Percentiles rank a stretch among this genome's conserved stretches.
Evolutionary conservation across 2,113 vertebrate genomes (phyloP).

Genomic region (Bos javanicus): DNA sequence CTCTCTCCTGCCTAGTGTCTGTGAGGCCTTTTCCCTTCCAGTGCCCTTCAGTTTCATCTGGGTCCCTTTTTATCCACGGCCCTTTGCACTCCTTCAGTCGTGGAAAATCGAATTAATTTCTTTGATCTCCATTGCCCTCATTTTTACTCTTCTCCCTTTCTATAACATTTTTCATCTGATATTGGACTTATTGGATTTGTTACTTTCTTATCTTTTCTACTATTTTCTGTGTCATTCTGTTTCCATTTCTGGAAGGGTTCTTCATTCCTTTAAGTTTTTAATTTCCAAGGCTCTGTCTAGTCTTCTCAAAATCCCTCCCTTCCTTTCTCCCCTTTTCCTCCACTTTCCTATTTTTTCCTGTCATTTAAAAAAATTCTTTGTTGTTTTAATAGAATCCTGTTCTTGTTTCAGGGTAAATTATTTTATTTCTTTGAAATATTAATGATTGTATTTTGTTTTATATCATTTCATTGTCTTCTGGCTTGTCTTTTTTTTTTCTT

Average conservation of each 20-base stretch:
- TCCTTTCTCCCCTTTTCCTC: neutral
- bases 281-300: neutral
- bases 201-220: neutral
- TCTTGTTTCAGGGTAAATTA: neutral
- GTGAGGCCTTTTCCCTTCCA: neutral
- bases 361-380: neutral
- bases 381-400: neutral
- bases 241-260: neutral
- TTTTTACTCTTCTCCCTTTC: neutral
- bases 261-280: neutral
- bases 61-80: too few relatives aligned
- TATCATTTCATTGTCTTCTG: neutral
- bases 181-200: neutral
- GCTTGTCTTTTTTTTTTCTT: neutral
- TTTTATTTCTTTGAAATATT: neutral
- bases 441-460: neutral
- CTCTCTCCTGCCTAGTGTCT: accelerated
- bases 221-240: neutral
- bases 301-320: neutral
- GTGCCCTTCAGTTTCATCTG: neutral
- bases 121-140: neutral
- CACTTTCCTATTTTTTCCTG: neutral
- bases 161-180: neutral
- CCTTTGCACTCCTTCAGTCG: neutral
- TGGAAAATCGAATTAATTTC: neutral